Evolutionary conservation across 2,888 invertebrate genomes (phyloP).

Genomic region (Adineta ricciae): DNA sequence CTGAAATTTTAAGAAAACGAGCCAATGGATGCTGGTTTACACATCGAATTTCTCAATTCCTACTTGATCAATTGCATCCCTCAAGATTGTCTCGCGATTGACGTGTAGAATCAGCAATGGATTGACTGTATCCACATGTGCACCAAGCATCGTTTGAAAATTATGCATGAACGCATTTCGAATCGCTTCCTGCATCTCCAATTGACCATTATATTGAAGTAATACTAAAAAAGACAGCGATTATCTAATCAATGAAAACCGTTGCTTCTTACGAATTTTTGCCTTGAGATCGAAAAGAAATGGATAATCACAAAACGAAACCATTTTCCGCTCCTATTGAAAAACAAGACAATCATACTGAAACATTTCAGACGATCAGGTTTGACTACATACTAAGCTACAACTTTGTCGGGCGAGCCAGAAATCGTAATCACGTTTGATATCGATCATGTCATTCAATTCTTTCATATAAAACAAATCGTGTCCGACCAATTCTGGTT

Average conservation of each 20-base stretch:
- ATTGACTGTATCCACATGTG: slow-evolving; percentile 46
- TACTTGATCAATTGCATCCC: slow-evolving; percentile 68
- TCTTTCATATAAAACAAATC: slow-evolving; percentile 77
- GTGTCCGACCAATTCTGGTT: slow-evolving; percentile 59
- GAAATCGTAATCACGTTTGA: slow-evolving; percentile 68
- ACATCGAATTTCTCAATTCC: too few species aligned
- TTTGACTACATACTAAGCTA: not conserved
- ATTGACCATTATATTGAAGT: not conserved
- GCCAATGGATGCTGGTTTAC: too few species aligned
- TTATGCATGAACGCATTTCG: slow-evolving; percentile 44
- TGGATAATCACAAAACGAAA: slow-evolving; percentile 74
- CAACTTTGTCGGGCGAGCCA: slow-evolving; percentile 55
- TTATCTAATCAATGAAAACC: too few species aligned
- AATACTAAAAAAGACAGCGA: too few species aligned
- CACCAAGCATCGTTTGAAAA: slow-evolving; percentile 40
- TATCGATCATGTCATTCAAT: slow-evolving; percentile 64
- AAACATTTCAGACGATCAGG: not conserved
- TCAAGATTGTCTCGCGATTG: slow-evolving; percentile 71
- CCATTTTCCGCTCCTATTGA: slow-evolving; percentile 33
- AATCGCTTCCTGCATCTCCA: slow-evolving; percentile 41
- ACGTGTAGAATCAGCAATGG: slow-evolving; percentile 64
- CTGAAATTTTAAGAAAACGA: not conserved
- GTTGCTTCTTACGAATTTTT: slow-evolving; percentile 55
- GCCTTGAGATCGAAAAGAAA: slow-evolving; percentile 86
- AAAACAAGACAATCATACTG: not conserved